These are phyloP conservation scores for Tiliqua scincoides DNA, from an alignment of 2,113 vertebrate species.

Conservation along the genomic window DNA sequence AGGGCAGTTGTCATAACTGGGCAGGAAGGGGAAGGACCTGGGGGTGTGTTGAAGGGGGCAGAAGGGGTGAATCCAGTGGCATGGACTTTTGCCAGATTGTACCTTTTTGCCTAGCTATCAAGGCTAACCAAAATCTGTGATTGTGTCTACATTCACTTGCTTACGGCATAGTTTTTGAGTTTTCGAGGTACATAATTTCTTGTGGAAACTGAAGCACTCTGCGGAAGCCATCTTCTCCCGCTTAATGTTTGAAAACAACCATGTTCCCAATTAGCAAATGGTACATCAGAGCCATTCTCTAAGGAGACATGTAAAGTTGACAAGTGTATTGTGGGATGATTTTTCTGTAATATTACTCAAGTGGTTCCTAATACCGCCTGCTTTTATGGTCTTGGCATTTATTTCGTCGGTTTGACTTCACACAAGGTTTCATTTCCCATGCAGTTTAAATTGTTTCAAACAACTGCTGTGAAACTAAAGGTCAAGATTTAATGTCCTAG, in stretches of 20 bases:
- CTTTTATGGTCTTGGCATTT: constrained; percentile 58
- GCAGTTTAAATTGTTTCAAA: constrained; percentile 64
- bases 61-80: too few relatives aligned
- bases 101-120: background rate
- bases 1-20: too few relatives aligned
- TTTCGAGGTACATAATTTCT: background rate
- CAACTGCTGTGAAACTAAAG: constrained; percentile 57
- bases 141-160: background rate
- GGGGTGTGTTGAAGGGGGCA: too few relatives aligned
- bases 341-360: constrained; percentile 3
- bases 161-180: background rate
- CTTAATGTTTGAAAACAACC: constrained; percentile 49
- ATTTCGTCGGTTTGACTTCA: constrained; percentile 40
- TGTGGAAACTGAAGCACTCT: background rate
- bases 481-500: constrained; percentile 53
- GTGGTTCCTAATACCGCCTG: background rate
- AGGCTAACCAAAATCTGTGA: background rate
- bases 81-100: too few relatives aligned
- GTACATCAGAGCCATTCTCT: constrained; percentile 38
- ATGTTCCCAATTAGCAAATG: constrained; percentile 61
- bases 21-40: too few relatives aligned
- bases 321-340: constrained; percentile 16
- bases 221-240: background rate
- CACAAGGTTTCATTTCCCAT: constrained; percentile 54
- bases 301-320: constrained; percentile 43